Evolutionary conservation across 2,113 vertebrate genomes (phyloP).

Genomic region (Lepidothrix coronata): DNA sequence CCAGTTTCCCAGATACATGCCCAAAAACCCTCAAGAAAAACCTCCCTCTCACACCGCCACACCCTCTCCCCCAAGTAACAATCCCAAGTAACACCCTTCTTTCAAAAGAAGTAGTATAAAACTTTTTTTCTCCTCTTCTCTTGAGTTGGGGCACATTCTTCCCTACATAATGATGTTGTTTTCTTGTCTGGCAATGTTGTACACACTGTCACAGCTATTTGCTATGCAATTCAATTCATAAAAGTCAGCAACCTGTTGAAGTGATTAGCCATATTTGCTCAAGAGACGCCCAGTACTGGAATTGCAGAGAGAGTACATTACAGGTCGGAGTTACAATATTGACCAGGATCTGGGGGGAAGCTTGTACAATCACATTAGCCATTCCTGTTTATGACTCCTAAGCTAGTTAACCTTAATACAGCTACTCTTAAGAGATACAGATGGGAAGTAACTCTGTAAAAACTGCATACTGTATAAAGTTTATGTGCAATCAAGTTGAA

Average conservation of each 20-base stretch:
- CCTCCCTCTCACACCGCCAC: background rate
- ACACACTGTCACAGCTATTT: slow-evolving; percentile 7
- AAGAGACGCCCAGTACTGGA: slow-evolving; percentile 73
- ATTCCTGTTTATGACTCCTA: slow-evolving; percentile 15
- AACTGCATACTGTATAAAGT: background rate
- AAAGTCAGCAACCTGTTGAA: slow-evolving; percentile 64
- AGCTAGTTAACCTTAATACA: background rate
- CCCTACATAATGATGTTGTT: background rate
- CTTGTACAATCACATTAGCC: background rate
- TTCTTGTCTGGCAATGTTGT: slow-evolving; percentile 32
- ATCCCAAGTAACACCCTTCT: background rate
- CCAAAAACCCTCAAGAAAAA: background rate
- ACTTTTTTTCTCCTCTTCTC: background rate
- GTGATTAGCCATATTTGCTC: slow-evolving; percentile 63
- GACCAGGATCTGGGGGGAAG: slow-evolving; percentile 49
- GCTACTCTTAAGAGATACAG: background rate
- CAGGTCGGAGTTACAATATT: slow-evolving; percentile 53
- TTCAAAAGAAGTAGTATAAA: background rate
- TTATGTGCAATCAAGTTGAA: background rate
- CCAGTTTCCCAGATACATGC: background rate
- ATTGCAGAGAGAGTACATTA: slow-evolving; percentile 57
- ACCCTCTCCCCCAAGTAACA: background rate
- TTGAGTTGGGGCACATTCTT: background rate
- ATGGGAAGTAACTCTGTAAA: background rate
- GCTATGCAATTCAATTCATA: slow-evolving; percentile 33